Percentiles rank a stretch among this genome's conserved stretches.
phyloP scores from a whole-genome alignment of 1,140 invertebrate genomes.

The Arion vulgaris region DNA sequence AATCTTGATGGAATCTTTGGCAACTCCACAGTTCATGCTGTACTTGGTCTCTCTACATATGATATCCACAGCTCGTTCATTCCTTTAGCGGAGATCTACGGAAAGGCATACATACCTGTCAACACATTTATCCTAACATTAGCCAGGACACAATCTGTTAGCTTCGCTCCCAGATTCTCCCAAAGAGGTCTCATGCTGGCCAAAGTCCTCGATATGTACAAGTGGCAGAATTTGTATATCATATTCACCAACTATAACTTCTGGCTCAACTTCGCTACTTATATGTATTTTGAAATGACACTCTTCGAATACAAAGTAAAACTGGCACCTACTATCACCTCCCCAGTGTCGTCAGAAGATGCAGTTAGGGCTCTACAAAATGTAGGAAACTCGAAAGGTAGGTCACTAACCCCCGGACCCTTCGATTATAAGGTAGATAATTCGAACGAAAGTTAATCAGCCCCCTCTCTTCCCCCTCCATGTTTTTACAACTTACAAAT shows the following conservation, averaged over 20 bases:
- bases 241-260: constrained; percentile 3
- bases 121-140: not conserved
- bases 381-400: constrained; percentile 22
- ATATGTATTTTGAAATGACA: constrained; percentile 7
- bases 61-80: constrained; percentile 21
- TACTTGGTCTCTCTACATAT: not conserved
- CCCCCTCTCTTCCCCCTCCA: too few relatives aligned
- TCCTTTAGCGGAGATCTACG: constrained; percentile 28
- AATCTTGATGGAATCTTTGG: constrained; percentile 20
- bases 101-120: constrained; percentile 22
- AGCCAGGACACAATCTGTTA: not conserved
- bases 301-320: not conserved
- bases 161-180: constrained; percentile 1
- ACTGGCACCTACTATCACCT: not conserved
- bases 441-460: too few relatives aligned
- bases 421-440: too few relatives aligned
- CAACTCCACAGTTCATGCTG: constrained; percentile 1
- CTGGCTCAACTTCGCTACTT: constrained; percentile 3
- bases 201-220: constrained; percentile 23
- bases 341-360: constrained; percentile 1
- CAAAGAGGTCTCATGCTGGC: constrained; percentile 16
- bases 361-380: not conserved
- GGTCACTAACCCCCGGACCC: not conserved
- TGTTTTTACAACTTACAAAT: too few relatives aligned
- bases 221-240: constrained; percentile 11